Evolutionary conservation across 2,888 invertebrate genomes (phyloP).

Genomic region (Azorinus chamasolen): DNA sequence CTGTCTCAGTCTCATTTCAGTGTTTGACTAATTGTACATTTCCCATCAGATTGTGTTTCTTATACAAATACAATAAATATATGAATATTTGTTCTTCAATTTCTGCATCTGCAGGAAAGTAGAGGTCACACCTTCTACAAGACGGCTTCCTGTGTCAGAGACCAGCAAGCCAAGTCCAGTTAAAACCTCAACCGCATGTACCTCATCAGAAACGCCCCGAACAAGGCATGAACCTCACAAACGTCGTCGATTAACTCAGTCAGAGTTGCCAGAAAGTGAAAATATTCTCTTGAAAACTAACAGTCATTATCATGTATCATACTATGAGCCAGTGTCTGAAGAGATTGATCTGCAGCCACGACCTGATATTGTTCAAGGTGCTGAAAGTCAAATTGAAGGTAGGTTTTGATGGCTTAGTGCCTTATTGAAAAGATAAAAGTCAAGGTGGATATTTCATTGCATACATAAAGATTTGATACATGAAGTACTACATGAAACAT

Average conservation of each 20-base stretch:
- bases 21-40: too few relatives aligned
- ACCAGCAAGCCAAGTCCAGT: slow-evolving; percentile 10
- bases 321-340: slow-evolving; percentile 67
- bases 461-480: too few relatives aligned
- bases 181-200: slow-evolving; percentile 8
- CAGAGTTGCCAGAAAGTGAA: slow-evolving; percentile 39
- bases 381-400: slow-evolving; percentile 65
- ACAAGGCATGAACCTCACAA: slow-evolving; percentile 50
- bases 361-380: slow-evolving; percentile 57
- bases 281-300: slow-evolving; percentile 72
- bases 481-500: too few relatives aligned
- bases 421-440: too few relatives aligned
- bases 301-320: slow-evolving; percentile 74
- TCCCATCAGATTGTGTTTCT: too few relatives aligned
- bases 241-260: slow-evolving; percentile 47
- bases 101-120: too few relatives aligned
- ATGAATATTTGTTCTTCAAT: too few relatives aligned
- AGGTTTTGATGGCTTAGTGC: too few relatives aligned
- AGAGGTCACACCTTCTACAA: not conserved
- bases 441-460: too few relatives aligned
- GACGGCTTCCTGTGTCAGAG: not conserved
- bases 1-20: too few relatives aligned
- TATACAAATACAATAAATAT: too few relatives aligned
- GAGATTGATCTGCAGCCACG: slow-evolving; percentile 63
- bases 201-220: not conserved